Base-by-base conservation (phyloP, 2,113 vertebrate genomes). In the Carettochelys insculpta region DNA sequence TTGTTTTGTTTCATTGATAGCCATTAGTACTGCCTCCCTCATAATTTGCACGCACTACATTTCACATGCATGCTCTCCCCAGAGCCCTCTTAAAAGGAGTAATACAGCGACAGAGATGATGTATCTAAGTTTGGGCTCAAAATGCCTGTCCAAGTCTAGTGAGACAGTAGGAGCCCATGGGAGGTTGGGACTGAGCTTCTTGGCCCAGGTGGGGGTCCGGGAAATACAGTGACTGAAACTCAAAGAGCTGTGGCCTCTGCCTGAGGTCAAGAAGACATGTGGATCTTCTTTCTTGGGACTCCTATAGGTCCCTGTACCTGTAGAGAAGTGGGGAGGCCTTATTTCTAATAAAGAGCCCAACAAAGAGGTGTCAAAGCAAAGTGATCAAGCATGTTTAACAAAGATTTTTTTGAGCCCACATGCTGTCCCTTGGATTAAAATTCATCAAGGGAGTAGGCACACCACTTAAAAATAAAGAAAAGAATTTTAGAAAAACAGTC, bases 281-380 rank as follows among this genome's bases (percentile, higher is more conserved):
- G 61, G 16, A 20, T 65, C 34, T 65, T 65, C 31, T 17, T 65
- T 65, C n/a, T 65, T 61, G 31, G 79, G 83, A 56, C 29, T 92
- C 5, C 16, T 65, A 19, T 31, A 61, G n/a, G 41, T 73, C 82
- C 1, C 0, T 1, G 45, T 50, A 77, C 41, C 24, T 0, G 0
- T 54, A 8, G 38, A 61, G 1, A 4, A 77, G 10, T 10, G 82
- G 47, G 82, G 31, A 75, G 41, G 0, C 22, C 27, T 77, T 82
- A 19, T 43, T 56, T 51, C 29, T 75, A 73, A 54, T 90, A 71
- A 34, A 17, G 27, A 76, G n/a, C 20, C 34, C 34, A n/a, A 29
- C 14, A 34, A 29, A 34, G 25, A 82, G 79, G 24, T 20, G 6
- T 85, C n/a, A 80, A 17, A 88, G 54, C 83, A 52, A 17, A 76